Percentiles rank a stretch among this genome's conserved stretches.
Conservation (phyloP, 2,113 vertebrate species). For the Osmerus eperlanus region DNA sequence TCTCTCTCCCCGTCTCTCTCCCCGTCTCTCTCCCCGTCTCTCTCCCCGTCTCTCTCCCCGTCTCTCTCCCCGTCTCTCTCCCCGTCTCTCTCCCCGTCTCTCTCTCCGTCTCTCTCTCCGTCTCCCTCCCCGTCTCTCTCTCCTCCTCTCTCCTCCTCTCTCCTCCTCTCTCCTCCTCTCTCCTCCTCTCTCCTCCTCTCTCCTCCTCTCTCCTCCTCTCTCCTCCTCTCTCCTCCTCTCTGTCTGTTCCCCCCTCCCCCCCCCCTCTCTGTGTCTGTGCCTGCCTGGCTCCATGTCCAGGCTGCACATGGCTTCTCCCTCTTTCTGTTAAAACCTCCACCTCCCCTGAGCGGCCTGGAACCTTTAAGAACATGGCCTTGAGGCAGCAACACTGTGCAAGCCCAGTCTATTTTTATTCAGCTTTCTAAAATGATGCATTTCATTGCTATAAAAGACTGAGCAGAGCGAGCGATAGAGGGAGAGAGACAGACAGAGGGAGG, state of each 20-base stretch:
- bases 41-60: too few species aligned
- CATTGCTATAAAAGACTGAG: slow-evolving; percentile 1
- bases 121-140: too few species aligned
- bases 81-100: too few species aligned
- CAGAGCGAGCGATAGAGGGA: neutral
- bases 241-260: neutral
- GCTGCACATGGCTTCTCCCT: slow-evolving; percentile 15
- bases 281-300: neutral
- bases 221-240: too few species aligned
- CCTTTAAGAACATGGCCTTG: slow-evolving; percentile 34
- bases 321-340: slow-evolving; percentile 19
- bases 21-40: too few species aligned
- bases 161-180: too few species aligned
- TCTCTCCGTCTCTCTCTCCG: too few species aligned
- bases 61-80: too few species aligned
- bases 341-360: slow-evolving; percentile 40
- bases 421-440: slow-evolving; percentile 29
- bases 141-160: too few species aligned
- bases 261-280: neutral
- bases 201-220: too few species aligned
- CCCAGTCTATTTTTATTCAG: slow-evolving; percentile 33
- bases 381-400: slow-evolving; percentile 34
- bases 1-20: too few species aligned
- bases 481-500: neutral
- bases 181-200: too few species aligned